Base-by-base conservation (phyloP, 1,140 invertebrate species). In the Antheraea pernyi region DNA sequence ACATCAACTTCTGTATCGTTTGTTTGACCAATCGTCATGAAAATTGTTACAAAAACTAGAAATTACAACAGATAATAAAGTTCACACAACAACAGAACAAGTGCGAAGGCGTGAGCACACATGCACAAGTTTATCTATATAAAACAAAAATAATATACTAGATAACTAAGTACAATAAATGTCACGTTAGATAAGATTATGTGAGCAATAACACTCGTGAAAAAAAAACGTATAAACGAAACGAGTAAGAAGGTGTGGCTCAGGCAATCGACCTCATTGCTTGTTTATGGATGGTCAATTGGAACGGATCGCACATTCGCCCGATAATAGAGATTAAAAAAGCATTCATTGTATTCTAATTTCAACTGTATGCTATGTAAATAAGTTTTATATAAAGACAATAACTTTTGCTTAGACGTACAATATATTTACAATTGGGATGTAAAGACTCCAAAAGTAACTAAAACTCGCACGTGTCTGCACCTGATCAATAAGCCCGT, bases 401-500 rank as follows among this genome's bases (percentile, higher is more conserved):
- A 16, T 53, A 13, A n/a, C 13, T 13, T 53, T 16, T 53, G 7
- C 4, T 53, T n/a, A 9, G 16, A 53, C 11, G 39, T 11, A 42
- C 11, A 42, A 42, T 10, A 53, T 53, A 53, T 22, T 16, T 30
- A 61, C 19, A 61, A 22, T 9, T 30, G 3, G 10, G 22, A 22
- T n/a, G 19, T 13, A 39, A 36, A 59, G n/a, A 1, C n/a, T 67
- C 9, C 7, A 37, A 67, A 59, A 71, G 60, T 42, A 76, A 53
- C 60, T 62, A 67, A 53, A 77, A 78, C 79, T 76, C 78, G 75
- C 84, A 88, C 88, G 86, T 88, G 88, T 75, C 78, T 59, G 79
- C 13, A 13, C 68, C 86, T 90, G 86, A 91, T 91, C 89, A 88
- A 91, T 91, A 91, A 77, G 71, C 71, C 74, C 78, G 89, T 81